Base-by-base conservation (phyloP, 2,888 invertebrate genomes). In the Diarsia mendica region DNA sequence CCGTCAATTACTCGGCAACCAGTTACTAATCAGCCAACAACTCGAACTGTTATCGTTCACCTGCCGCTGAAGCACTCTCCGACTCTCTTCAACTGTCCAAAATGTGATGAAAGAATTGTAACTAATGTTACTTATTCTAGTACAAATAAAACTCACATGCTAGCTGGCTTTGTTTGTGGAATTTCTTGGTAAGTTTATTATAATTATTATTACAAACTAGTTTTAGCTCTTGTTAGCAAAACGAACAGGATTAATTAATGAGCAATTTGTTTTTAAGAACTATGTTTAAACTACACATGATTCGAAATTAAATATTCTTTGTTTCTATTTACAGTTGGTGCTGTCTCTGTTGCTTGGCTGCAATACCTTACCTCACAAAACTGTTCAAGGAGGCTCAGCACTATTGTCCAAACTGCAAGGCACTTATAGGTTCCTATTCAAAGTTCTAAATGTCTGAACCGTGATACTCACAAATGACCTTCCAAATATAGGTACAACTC, bases 91-190 rank as follows among this genome's bases (percentile, higher is more conserved):
- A 91, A 90, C 68, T 96, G 96, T 80, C 93, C 92, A 18, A 89
- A 86, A 55, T 96, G 96, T 87, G 89, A 89, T 67, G 90, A 93
- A 85, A 91, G 91, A 82, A 89, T 92, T 23, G 83, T 95, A 33
- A 95, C 96, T 18, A 93, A 91, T 88, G 94, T 96, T 60, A 86
- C 93, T 80, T 92, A 93, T 89, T 91, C 92, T n/a, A 95, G 91
- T 85, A 92, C 96, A 15, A 91, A 90, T 55, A 94, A 92, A 89
- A 96, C 96, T 74, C 96, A 96, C 79, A 90, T 96, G 91, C 72
- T 95, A 39, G 95, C 96, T 84, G 96, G 96, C 66, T 96, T 96
- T 78, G 88, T 96, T 83, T 95, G 94, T 89, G 96, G 96, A 70
- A 91, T 93, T 68, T 94, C 95, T 76, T 85, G 93, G 96, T 96